Evolutionary conservation across 2,888 invertebrate genomes (phyloP).

Genomic region (Agrochola lychnidis): DNA sequence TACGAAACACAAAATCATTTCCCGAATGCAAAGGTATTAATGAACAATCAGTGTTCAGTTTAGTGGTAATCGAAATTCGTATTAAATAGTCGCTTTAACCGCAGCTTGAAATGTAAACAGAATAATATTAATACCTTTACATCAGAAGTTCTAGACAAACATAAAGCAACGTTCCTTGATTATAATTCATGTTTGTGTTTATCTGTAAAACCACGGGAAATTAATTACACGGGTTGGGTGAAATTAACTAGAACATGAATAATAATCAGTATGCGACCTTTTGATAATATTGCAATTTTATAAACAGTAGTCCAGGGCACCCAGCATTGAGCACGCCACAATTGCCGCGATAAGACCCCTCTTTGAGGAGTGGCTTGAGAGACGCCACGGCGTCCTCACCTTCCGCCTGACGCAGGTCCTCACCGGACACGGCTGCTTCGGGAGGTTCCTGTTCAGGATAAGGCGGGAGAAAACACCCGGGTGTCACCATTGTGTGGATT

Average conservation of each 20-base stretch:
- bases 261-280: conserved; percentile 54
- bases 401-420: too few species aligned
- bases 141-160: conserved; percentile 62
- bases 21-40: not conserved
- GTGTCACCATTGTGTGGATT: too few species aligned
- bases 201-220: conserved; percentile 66
- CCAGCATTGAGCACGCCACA: too few species aligned
- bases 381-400: too few species aligned
- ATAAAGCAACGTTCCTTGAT: conserved; percentile 54
- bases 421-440: too few species aligned
- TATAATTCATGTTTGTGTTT: conserved; percentile 67
- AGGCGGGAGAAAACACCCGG: too few species aligned
- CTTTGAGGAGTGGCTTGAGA: too few species aligned
- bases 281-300: conserved; percentile 1
- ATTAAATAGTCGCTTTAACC: conserved; percentile 3
- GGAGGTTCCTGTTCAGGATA: too few species aligned
- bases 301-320: conserved; percentile 8
- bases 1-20: not conserved
- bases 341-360: too few species aligned
- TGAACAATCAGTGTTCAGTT: not conserved
- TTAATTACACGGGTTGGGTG: conserved; percentile 68
- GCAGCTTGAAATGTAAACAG: conserved; percentile 12
- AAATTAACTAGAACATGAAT: conserved; percentile 67
- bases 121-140: conserved; percentile 38
- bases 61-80: not conserved